Percentiles rank a stretch among this genome's conserved stretches.
phyloP scores from a whole-genome alignment of 2,888 invertebrate genomes.

The Disparrhopalites patrizii region DNA sequence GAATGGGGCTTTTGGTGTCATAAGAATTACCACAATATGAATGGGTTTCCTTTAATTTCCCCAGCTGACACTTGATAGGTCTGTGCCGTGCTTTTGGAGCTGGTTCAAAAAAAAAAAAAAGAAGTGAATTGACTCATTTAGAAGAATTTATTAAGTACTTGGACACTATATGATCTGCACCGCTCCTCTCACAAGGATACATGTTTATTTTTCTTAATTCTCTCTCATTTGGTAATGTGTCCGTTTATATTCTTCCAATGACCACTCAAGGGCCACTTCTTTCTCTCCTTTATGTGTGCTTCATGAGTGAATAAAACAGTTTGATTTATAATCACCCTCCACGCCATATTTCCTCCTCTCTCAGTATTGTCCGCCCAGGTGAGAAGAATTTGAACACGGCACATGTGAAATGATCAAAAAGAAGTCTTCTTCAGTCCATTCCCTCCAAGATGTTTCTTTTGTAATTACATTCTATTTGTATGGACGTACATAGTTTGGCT shows the following conservation, averaged over 20 bases:
- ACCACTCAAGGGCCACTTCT: too few species aligned
- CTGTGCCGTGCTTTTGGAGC: background rate
- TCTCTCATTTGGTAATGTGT: too few species aligned
- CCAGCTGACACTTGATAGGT: conserved; percentile 1
- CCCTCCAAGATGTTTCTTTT: background rate
- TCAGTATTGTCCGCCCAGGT: conserved; percentile 1
- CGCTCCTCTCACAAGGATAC: background rate
- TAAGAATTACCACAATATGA: background rate
- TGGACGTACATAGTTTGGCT: too few species aligned
- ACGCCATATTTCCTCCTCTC: background rate
- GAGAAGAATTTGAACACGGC: background rate
- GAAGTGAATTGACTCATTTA: conserved; percentile 8
- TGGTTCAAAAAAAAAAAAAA: too few species aligned
- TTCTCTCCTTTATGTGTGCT: too few species aligned
- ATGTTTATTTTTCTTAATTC: background rate
- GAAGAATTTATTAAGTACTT: background rate
- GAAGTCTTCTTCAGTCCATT: too few species aligned
- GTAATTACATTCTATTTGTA: background rate
- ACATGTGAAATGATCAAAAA: too few species aligned
- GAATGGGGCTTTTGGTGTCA: background rate
- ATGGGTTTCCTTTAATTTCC: background rate
- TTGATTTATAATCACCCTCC: conserved; percentile 3
- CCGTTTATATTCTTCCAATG: too few species aligned
- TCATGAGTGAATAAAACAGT: background rate
- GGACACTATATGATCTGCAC: too few species aligned